Percentiles rank a stretch among this genome's conserved stretches.
phyloP scores from a whole-genome alignment of 2,888 invertebrate species.

The Molorchus minor region DNA sequence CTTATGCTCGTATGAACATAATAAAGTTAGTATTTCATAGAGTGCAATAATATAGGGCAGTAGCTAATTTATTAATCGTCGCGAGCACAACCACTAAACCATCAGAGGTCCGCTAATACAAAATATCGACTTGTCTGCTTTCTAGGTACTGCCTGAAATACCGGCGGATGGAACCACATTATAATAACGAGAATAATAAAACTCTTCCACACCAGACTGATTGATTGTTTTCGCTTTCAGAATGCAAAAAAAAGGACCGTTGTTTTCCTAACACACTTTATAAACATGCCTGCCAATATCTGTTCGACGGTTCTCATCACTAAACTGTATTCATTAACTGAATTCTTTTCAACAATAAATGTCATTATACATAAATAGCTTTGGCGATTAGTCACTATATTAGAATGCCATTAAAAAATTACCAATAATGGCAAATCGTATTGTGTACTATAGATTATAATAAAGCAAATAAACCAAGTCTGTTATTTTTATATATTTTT shows the following conservation, averaged over 20 bases:
- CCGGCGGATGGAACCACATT: conserved; percentile 10
- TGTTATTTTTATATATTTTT: neutral
- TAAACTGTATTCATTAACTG: conserved; percentile 20
- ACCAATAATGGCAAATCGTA: too few species aligned
- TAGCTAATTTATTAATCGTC: too few species aligned
- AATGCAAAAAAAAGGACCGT: conserved; percentile 21
- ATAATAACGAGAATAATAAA: conserved; percentile 26
- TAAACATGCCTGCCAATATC: conserved; percentile 27
- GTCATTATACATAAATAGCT: conserved; percentile 1
- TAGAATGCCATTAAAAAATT: neutral
- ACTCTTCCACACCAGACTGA: conserved; percentile 28
- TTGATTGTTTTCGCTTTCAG: conserved; percentile 33
- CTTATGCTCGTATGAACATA: too few species aligned
- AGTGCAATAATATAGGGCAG: too few species aligned
- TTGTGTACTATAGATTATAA: too few species aligned
- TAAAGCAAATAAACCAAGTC: too few species aligned
- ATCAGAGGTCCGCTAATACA: neutral
- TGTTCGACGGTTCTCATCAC: conserved; percentile 11
- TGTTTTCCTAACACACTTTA: conserved; percentile 31
- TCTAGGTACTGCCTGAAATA: conserved; percentile 11
- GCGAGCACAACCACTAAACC: too few species aligned
- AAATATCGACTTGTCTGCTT: conserved; percentile 3
- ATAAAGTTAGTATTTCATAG: too few species aligned
- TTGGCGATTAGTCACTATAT: neutral
- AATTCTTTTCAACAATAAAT: conserved; percentile 4